Evolutionary conservation across 2,888 invertebrate species (phyloP).

Genomic region (Epinotia brunnichana): DNA sequence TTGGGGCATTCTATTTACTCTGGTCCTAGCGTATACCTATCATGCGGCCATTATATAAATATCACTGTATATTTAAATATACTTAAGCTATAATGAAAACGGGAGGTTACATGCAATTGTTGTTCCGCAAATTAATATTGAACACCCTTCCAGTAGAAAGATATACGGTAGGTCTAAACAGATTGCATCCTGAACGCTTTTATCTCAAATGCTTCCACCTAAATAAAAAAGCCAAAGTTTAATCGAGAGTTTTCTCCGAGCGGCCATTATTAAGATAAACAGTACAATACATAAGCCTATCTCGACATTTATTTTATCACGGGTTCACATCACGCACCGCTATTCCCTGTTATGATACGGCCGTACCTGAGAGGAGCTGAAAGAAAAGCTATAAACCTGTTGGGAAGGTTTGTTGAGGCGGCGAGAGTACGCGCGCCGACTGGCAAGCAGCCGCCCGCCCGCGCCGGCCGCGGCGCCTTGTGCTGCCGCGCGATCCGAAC

Average conservation of each 20-base stretch:
- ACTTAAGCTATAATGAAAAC: neutral
- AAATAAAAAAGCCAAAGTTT: constrained; percentile 69
- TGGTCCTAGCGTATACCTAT: constrained; percentile 12
- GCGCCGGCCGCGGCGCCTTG: constrained; percentile 53
- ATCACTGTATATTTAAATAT: neutral
- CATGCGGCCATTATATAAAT: neutral
- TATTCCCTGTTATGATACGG: constrained; percentile 84
- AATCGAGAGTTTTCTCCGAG: constrained; percentile 81
- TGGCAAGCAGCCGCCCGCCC: constrained; percentile 48
- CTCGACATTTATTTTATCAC: constrained; percentile 84
- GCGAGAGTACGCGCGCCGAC: constrained; percentile 63
- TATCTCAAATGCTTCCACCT: constrained; percentile 50
- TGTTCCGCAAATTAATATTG: neutral
- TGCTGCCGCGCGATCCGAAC: constrained; percentile 51
- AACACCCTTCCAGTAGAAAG: neutral
- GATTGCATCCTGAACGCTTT: constrained; percentile 31
- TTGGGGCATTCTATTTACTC: constrained; percentile 22
- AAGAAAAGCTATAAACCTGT: constrained; percentile 85
- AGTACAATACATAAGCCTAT: constrained; percentile 85
- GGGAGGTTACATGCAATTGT: neutral
- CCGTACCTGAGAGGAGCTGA: constrained; percentile 83
- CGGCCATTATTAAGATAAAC: constrained; percentile 84
- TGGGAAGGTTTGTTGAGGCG: constrained; percentile 81
- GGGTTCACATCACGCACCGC: constrained; percentile 84
- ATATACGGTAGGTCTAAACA: constrained; percentile 9